These are phyloP conservation scores for Theretra japonica DNA, from an alignment of 2,888 invertebrate genomes.

Conservation along the genomic window DNA sequence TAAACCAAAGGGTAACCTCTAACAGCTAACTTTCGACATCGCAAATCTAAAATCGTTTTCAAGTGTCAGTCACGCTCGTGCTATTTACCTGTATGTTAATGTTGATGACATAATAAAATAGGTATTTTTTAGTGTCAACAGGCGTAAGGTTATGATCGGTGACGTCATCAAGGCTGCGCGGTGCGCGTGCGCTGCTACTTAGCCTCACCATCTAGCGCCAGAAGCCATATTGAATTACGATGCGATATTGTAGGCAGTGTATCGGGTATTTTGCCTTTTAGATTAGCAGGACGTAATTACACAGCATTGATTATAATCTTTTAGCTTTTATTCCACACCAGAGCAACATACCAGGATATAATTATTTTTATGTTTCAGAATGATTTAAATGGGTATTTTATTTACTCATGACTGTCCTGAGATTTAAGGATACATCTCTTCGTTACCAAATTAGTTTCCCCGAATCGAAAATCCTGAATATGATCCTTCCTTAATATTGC, in stretches of 20 bases:
- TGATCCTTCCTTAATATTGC: too few relatives aligned
- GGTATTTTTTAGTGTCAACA: conserved; percentile 25
- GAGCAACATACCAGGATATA: too few relatives aligned
- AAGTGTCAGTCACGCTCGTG: conserved; percentile 16
- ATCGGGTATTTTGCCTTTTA: background rate
- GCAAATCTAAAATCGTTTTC: background rate
- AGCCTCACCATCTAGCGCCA: conserved; percentile 32
- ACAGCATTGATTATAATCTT: too few relatives aligned
- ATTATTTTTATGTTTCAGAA: too few relatives aligned
- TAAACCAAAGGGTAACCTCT: background rate
- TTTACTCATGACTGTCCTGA: too few relatives aligned
- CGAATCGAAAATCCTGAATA: too few relatives aligned
- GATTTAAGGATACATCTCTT: too few relatives aligned
- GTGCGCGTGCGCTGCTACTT: conserved; percentile 60
- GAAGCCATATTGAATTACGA: conserved; percentile 7
- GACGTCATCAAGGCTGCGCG: conserved; percentile 67
- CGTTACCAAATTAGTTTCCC: too few relatives aligned
- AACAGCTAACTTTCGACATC: conserved; percentile 7
- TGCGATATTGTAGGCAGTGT: background rate
- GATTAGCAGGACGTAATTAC: too few relatives aligned
- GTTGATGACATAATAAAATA: conserved; percentile 30
- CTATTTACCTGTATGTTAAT: conserved; percentile 21
- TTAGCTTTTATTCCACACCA: too few relatives aligned
- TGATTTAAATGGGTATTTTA: too few relatives aligned
- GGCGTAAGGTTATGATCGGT: conserved; percentile 50